Conservation (phyloP, 2,113 vertebrate genomes). For the Montifringilla adamsi region DNA sequence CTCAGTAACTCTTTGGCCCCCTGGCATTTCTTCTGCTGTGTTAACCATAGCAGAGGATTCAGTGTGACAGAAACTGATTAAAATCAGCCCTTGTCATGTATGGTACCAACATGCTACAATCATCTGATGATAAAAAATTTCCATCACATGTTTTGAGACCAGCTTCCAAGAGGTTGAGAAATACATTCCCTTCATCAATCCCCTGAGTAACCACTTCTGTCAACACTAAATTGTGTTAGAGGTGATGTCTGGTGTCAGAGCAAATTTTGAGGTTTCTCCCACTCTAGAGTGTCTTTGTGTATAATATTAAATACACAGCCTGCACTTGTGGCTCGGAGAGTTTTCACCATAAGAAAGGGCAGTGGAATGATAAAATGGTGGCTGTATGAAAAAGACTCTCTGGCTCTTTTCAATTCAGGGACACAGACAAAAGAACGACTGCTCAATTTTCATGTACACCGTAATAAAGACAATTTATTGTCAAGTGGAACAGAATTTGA, state of each 20-base stretch:
- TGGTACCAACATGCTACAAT: background rate
- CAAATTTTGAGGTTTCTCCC: background rate
- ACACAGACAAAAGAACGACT: background rate
- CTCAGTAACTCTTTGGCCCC: background rate
- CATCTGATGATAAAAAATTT: background rate
- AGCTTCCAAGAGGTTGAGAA: background rate
- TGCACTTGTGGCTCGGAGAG: background rate
- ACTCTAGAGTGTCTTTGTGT: background rate
- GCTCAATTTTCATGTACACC: background rate
- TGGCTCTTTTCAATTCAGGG: background rate
- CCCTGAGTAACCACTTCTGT: background rate
- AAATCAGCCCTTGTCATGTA: background rate
- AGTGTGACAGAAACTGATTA: background rate
- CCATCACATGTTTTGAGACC: background rate
- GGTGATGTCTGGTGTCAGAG: background rate
- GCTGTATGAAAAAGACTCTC: background rate
- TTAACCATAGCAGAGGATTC: background rate
- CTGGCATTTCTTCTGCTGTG: background rate
- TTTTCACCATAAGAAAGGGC: background rate
- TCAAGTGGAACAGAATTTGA: background rate
- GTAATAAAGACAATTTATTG: background rate
- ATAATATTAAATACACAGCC: background rate
- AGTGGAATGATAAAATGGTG: background rate
- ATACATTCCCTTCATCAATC: background rate
- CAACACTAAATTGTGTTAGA: background rate